phyloP scores from a whole-genome alignment of 1,140 invertebrate genomes.

The Caenorhabditis inopinata region DNA sequence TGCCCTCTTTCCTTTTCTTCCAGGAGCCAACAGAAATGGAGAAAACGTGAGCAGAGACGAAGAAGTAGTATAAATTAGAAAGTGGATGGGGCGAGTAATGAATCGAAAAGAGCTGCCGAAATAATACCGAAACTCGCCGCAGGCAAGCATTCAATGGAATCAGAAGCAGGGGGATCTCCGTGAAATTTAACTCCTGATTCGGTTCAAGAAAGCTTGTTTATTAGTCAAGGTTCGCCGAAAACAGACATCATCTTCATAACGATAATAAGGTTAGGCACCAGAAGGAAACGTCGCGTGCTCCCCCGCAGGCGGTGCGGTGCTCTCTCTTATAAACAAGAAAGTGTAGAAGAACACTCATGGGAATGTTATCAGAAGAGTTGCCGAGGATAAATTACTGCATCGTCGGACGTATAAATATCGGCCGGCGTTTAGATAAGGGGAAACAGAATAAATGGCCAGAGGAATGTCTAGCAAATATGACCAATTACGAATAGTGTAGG shows the following conservation, averaged over 20 bases:
- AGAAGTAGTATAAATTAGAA: conserved; percentile 29
- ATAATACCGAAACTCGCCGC: not conserved
- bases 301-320: not conserved
- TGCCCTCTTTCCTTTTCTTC: conserved; percentile 16
- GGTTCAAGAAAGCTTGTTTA: not conserved
- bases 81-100: conserved; percentile 27
- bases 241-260: conserved; percentile 20
- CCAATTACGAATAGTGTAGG: no score
- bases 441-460: no score
- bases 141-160: conserved; percentile 21
- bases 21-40: not conserved
- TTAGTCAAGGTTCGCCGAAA: not conserved
- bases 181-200: not conserved
- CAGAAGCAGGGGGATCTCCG: not conserved
- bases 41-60: conserved; percentile 12
- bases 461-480: no score
- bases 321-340: conserved; percentile 20
- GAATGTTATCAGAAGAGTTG: conserved; percentile 33
- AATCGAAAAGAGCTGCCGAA: conserved; percentile 1
- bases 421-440: no score
- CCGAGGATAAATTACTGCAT: conserved; percentile 24
- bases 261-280: conserved; percentile 27
- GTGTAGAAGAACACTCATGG: conserved; percentile 23
- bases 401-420: not conserved
- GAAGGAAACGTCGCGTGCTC: not conserved